Evolutionary conservation across 2,888 invertebrate genomes (phyloP), one percentile per base, ranked within the genome.

Genomic region (Erynnis tages): DNA sequence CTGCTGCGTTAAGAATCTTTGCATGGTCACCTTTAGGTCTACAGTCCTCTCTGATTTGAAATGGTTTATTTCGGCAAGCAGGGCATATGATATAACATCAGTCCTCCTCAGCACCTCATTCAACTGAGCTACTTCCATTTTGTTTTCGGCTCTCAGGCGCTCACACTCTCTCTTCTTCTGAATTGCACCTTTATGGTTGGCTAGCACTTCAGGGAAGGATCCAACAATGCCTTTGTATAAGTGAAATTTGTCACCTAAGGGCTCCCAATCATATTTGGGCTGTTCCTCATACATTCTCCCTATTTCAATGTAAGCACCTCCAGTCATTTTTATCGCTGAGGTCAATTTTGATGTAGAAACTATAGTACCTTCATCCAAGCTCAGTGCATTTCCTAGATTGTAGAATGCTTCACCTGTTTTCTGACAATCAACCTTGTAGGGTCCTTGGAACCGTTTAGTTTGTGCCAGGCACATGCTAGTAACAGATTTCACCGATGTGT

Each of bases 41-140:
- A 91, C 91, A 37, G 96, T 94, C 61, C 97, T 91, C 73, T 98
- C 97, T 17, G 91, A 83, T 75, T 97, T 97, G 77, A 99, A 98
- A 79, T 98, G 97, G 65, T 95, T 94, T 65, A 98, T 94, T 91
- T 99, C 99, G 48, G 98, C 98, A 76, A 98, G 92, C 55, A 97
- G 92, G 1, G 97, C 94, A 76, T 98, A 98, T 0, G 98, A 97
- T 69, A 98, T 94, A 10, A 97, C 93, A 79, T 99, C 98, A 0
- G 97, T 96, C 66, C 97, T 92, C 62, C 94, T 92, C 57, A 94
- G 90, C 7, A 98, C 94, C 71, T 95, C 95, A 59, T 94, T 93
- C 57, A 97, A 88, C 71, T 97, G 96, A 11, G 92, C 92, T 55
- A 94, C 92, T 63, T 94, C 94, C 93, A 97, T 94, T 84, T 96